phyloP scores from a whole-genome alignment of 2,888 invertebrate genomes.

The Volucella inanis region DNA sequence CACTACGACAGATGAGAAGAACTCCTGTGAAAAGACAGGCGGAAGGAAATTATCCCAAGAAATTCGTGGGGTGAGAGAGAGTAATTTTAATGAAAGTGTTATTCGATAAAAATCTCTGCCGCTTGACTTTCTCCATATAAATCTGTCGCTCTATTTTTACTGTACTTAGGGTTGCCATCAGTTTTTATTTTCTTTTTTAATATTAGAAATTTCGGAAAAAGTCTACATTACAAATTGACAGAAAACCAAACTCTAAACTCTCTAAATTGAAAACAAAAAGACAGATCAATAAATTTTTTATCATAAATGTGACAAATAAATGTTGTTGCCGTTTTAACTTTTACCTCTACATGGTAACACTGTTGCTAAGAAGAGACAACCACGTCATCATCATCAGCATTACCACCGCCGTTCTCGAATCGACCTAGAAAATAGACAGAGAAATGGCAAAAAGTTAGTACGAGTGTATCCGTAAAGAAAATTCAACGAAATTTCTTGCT shows the following conservation, averaged over 20 bases:
- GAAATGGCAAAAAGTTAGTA: slow-evolving; percentile 11
- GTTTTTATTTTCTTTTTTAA: too few species aligned
- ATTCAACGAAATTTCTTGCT: neutral
- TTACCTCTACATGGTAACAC: too few species aligned
- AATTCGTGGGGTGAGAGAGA: slow-evolving; percentile 60
- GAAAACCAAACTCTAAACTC: too few species aligned
- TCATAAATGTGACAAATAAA: too few species aligned
- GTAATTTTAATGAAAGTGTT: slow-evolving; percentile 79
- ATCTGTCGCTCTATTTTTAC: too few species aligned
- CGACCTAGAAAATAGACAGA: slow-evolving; percentile 60
- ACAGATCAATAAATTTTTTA: too few species aligned
- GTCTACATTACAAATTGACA: too few species aligned
- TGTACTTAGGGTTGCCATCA: too few species aligned
- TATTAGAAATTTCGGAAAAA: too few species aligned
- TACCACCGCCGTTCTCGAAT: slow-evolving; percentile 10
- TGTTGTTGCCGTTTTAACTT: too few species aligned
- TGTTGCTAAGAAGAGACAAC: neutral
- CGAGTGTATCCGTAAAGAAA: neutral
- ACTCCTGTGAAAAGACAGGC: slow-evolving; percentile 37
- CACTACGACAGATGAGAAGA: slow-evolving; percentile 12
- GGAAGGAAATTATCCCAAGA: slow-evolving; percentile 63
- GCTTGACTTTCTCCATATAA: neutral
- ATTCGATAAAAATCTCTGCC: slow-evolving; percentile 78
- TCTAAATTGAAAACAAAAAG: too few species aligned
- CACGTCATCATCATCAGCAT: slow-evolving; percentile 32